A percentile compares a stretch with the other conserved stretches of the same genome.
phyloP scores from a whole-genome alignment of 2,888 invertebrate genomes.

The Ommatoiulus sabulosus region DNA sequence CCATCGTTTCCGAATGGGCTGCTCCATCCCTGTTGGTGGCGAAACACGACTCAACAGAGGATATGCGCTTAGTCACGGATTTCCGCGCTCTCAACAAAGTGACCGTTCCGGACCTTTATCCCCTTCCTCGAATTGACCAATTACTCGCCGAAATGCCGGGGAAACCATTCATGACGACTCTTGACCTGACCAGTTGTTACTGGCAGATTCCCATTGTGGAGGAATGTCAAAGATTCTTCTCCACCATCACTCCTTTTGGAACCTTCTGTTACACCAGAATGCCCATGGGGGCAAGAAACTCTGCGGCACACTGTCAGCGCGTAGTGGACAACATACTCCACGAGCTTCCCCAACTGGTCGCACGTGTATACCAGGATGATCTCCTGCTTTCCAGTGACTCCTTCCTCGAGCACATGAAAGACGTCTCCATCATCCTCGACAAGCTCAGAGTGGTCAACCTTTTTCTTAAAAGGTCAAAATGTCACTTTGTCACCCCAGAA shows the following conservation, averaged over 20 bases:
- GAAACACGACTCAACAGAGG: not conserved
- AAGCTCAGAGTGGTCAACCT: no score
- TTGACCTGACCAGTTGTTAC: not conserved
- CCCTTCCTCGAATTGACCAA: not conserved
- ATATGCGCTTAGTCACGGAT: not conserved
- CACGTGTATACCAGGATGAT: not conserved
- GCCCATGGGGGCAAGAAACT: not conserved
- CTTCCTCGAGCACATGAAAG: not conserved
- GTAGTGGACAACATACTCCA: not conserved
- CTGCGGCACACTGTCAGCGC: not conserved
- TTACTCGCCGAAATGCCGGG: not conserved
- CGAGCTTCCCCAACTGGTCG: no score
- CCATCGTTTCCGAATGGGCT: not conserved
- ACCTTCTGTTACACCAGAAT: not conserved
- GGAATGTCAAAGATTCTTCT: not conserved
- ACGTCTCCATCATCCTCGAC: not conserved
- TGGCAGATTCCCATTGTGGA: not conserved
- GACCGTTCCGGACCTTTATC: not conserved
- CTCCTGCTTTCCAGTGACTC: not conserved
- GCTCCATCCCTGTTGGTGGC: not conserved
- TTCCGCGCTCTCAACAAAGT: not conserved
- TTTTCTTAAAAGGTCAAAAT: not conserved
- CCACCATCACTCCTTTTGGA: not conserved
- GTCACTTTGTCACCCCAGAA: not conserved
- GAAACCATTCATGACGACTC: not conserved